Percentiles rank a stretch among this genome's conserved stretches.
Conservation (phyloP, 2,113 vertebrate species). For the Climacteris rufus region DNA sequence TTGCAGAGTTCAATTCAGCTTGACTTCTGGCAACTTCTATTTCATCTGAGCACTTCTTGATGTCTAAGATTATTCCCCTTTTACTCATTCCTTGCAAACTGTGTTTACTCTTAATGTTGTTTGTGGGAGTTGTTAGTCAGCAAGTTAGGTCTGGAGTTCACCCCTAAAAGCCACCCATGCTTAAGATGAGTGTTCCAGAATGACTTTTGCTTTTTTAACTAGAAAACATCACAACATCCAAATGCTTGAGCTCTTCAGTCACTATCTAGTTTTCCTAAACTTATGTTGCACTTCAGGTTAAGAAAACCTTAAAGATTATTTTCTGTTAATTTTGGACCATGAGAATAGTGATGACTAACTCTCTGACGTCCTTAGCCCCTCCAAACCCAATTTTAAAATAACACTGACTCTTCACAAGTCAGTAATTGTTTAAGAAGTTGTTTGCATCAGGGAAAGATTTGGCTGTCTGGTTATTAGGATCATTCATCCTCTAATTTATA, state of each 20-base stretch:
- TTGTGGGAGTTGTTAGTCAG: background rate
- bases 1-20: background rate
- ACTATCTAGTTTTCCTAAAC: background rate
- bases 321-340: conserved; percentile 21
- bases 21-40: background rate
- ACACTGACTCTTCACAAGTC: background rate
- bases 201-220: background rate
- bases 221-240: background rate
- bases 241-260: background rate
- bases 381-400: conserved; percentile 17
- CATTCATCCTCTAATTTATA: background rate
- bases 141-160: background rate
- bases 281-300: background rate
- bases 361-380: background rate
- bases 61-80: background rate
- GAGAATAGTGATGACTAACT: background rate
- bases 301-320: background rate
- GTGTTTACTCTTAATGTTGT: background rate
- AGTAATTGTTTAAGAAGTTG: background rate
- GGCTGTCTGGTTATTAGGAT: background rate
- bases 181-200: background rate
- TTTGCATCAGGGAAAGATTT: background rate
- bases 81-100: background rate
- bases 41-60: background rate
- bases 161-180: background rate